Base-by-base conservation (phyloP, 2,888 invertebrate genomes). In the Orchesellides sinensis region DNA sequence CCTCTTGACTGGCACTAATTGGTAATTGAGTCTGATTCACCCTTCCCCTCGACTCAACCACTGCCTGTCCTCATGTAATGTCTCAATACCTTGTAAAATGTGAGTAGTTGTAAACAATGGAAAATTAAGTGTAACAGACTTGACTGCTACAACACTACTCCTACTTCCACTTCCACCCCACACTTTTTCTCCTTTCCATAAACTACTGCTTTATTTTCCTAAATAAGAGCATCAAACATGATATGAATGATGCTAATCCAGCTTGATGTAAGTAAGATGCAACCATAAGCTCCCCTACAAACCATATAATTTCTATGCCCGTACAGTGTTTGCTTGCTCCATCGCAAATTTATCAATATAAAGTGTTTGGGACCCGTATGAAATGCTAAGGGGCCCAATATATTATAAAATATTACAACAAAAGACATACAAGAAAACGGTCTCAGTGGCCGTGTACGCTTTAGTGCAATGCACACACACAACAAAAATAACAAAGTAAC, bases 1-100 rank as follows among this genome's bases (percentile, higher is more conserved):
- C 82, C 84, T 78, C 82, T 83, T 63, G 77, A 77, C 79, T 84
- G 83, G 81, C 83, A 82, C 75, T 86, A 84, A 86, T 86, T 86
- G 86, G 82, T 84, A 86, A 86, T 86, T 86, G 86, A 86, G 75
- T 86, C 72, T 86, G 83, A 86, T 83, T 78, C 83, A 81, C 80
- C 80, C 80, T 80, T 73, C 80, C 75, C 75, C 72, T 69, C 73
- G 17, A 29, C 73, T 80, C 65, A 80, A 73, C 80, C 80, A 73
- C 80, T 45, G 72, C 49, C 40, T 78, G 69, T 61, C 69, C 78
- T 78, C 69, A 69, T 66, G 14, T 23, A 69, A 59, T 69, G 47
- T 59, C 68, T 69, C 78, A 69, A 78, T 78, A 59, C 17, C 54
- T 10, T 40, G 56, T 27, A 12, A 35, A 35, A 5, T 10, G 2